Base-by-base conservation (phyloP, 2,113 vertebrate genomes). In the Cyphomyrus plagiostoma region DNA sequence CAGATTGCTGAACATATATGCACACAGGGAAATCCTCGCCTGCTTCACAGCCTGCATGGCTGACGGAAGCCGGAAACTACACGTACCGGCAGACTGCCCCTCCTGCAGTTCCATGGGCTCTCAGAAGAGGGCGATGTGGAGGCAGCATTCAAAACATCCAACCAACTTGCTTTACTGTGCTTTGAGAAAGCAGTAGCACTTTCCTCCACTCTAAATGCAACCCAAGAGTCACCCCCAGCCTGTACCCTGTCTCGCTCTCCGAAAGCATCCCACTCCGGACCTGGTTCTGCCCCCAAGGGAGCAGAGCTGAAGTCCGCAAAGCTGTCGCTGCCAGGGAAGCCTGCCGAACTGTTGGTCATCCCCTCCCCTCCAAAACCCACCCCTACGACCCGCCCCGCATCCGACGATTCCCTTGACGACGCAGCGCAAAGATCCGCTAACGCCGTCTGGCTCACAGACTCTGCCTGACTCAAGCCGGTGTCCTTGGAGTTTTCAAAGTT, bases 301-400 rank as follows among this genome's bases (percentile, higher is more conserved):
- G 97, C 98, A 3, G 97, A 97, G 94, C 97, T 98, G 94, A 99
- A 99, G 93, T 99, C 98, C 0, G 98, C 97, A 95, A 99, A 99
- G 93, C 98, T 98, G 56, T 99, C 98, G 0, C 96, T 96, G 52
- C 95, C 96, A 53, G 96, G 97, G 93, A 97, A 96, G 5, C 0
- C 23, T 11, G 48, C 49, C n/a, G 26, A 5, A 19, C 42, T 86
- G 45, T 77, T 77, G 49, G 49, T 21, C 82, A 74, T 35, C 83
- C 46, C 13, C 91, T 90, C 53, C 89, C 88, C 86, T 23, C 94
- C 93, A 66, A 83, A 93, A 95, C 95, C 94, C 52, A 95, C 96
- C 89, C 94, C 94, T 91, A 93, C 94, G 95, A 94, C 94, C 62
- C 94, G 94, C 93, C 92, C 90, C 45, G 95, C 92, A 26, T 93